Conservation (phyloP, 2,797 vertebrate species). For the Gallinago solitaria region DNA sequence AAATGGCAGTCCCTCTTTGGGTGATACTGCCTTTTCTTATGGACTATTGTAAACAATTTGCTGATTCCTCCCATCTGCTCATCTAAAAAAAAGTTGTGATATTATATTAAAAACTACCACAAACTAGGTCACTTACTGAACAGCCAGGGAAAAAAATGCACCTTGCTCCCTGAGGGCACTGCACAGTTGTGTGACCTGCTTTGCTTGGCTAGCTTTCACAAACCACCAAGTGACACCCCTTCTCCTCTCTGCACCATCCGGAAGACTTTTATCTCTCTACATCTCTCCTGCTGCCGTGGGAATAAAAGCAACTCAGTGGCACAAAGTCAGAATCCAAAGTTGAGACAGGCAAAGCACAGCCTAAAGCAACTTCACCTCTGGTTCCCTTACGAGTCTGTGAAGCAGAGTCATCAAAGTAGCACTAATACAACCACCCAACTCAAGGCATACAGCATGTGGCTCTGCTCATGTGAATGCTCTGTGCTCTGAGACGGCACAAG, state of each 20-base stretch:
- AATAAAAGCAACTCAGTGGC: slow-evolving; percentile 36
- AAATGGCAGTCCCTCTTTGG: neutral
- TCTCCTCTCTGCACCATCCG: neutral
- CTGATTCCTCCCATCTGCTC: neutral
- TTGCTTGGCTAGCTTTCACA: slow-evolving; percentile 45
- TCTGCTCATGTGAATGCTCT: neutral
- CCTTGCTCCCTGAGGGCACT: slow-evolving; percentile 12
- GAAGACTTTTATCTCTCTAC: slow-evolving; percentile 40
- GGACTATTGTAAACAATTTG: neutral
- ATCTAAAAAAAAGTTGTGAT: neutral
- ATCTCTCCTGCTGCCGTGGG: slow-evolving; percentile 19
- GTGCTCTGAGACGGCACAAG: neutral
- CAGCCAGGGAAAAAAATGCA: neutral
- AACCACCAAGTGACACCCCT: slow-evolving; percentile 1
- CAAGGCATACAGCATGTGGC: neutral
- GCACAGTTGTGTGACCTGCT: neutral
- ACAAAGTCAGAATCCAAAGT: slow-evolving; percentile 26
- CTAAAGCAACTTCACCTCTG: slow-evolving; percentile 52
- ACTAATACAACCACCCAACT: neutral
- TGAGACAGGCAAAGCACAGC: slow-evolving; percentile 30
- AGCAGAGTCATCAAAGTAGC: slow-evolving; percentile 7
- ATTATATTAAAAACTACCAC: neutral
- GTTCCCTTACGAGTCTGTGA: neutral
- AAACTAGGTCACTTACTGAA: slow-evolving; percentile 43
- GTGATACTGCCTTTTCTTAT: neutral